Conservation (phyloP, 2,113 vertebrate genomes). For the Orthonyx spaldingii region DNA sequence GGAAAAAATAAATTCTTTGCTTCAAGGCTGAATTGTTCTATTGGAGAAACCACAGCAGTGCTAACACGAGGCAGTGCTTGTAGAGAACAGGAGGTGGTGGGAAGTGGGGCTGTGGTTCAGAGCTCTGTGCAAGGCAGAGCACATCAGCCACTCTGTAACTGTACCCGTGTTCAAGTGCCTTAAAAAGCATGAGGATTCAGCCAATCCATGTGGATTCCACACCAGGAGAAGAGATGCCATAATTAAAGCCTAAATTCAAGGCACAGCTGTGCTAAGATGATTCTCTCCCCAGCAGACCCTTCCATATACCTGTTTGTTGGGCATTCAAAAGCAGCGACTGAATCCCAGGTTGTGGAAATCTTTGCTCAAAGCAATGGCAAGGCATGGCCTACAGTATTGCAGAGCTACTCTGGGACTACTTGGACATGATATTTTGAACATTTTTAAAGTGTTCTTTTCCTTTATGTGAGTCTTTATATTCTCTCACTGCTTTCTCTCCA, state of each 20-base stretch:
- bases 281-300: neutral
- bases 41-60: neutral
- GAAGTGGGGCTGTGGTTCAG: neutral
- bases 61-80: rapidly evolving
- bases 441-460: neutral
- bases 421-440: neutral
- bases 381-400: neutral
- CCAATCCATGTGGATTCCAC: neutral
- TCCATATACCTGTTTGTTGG: neutral
- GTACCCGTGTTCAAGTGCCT: neutral
- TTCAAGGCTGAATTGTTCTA: neutral
- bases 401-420: neutral
- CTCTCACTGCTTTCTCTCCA: neutral
- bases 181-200: neutral
- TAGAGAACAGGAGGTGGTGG: neutral
- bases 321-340: neutral
- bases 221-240: neutral
- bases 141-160: neutral
- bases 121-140: neutral
- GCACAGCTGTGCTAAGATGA: neutral
- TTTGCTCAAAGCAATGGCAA: neutral
- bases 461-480: neutral
- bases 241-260: neutral
- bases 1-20: neutral
- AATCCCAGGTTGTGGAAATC: neutral